These are phyloP conservation scores for Formica exsecta DNA, from an alignment of 1,140 invertebrate genomes.

Conservation along the genomic window DNA sequence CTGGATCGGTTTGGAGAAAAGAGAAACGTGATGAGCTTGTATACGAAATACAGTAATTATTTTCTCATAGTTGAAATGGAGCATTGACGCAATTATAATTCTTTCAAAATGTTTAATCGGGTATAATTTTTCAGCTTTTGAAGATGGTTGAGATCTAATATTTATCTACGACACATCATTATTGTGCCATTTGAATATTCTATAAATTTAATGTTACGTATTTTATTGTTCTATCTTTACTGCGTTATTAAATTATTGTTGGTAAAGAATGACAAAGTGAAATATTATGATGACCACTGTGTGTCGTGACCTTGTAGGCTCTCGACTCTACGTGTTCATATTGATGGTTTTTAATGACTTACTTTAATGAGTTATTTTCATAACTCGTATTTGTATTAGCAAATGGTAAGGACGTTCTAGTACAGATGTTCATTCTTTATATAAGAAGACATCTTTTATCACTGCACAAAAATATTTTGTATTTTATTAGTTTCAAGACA, in stretches of 20 bases:
- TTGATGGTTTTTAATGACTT: background rate
- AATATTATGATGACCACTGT: background rate
- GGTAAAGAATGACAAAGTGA: background rate
- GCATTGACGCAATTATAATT: background rate
- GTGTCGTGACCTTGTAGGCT: background rate
- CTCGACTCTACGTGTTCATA: background rate
- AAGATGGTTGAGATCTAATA: background rate
- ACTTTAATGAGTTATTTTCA: background rate
- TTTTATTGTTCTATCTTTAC: background rate
- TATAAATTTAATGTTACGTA: background rate
- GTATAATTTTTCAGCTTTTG: background rate
- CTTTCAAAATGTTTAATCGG: background rate
- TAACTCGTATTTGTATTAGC: background rate
- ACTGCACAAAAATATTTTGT: background rate
- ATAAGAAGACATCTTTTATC: background rate
- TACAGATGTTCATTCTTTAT: background rate
- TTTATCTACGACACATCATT: background rate
- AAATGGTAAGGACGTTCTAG: background rate
- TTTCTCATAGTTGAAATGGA: background rate
- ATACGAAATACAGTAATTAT: background rate
- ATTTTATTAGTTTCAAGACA: background rate
- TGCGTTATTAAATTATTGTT: too few species aligned
- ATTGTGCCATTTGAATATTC: background rate
- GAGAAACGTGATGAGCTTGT: conserved; percentile 19
- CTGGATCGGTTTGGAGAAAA: conserved; percentile 77